phyloP scores from a whole-genome alignment of 1,140 invertebrate genomes.

The Nephotettix cincticeps region DNA sequence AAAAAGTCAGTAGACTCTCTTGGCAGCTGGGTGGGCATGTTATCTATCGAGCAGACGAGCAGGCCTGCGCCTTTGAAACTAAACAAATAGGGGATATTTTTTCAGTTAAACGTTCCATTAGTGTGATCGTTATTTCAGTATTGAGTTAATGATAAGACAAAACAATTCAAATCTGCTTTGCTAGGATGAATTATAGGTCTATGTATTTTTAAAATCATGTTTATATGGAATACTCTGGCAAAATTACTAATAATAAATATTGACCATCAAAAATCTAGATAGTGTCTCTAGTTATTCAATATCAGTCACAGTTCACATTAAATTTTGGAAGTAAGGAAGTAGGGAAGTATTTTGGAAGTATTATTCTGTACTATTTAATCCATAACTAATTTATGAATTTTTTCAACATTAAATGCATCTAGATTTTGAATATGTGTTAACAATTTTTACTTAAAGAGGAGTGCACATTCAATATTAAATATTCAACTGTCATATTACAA shows the following conservation, averaged over 20 bases:
- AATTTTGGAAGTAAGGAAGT: too few species aligned
- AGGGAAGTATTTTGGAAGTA: background rate
- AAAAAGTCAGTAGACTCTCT: slow-evolving; percentile 97
- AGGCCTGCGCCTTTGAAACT: slow-evolving; percentile 96
- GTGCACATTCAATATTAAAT: too few species aligned
- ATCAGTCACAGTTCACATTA: too few species aligned
- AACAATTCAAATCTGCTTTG: background rate
- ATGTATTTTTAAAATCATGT: background rate
- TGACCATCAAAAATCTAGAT: background rate
- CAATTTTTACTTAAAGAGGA: too few species aligned
- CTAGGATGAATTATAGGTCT: background rate
- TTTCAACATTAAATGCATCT: too few species aligned
- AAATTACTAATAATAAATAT: background rate
- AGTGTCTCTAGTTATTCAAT: background rate
- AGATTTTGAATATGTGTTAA: too few species aligned
- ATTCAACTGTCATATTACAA: too few species aligned
- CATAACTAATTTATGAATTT: background rate
- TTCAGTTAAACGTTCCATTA: background rate
- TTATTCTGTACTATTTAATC: background rate
- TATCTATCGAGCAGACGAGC: slow-evolving; percentile 97
- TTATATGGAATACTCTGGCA: too few species aligned
- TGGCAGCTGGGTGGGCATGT: slow-evolving; percentile 99
- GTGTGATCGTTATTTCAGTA: background rate
- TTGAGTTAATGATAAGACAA: background rate
- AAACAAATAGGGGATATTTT: slow-evolving; percentile 34